Evolutionary conservation across 2,113 vertebrate genomes (phyloP), one percentile per base, ranked within the genome.

Genomic region (Ibidorhyncha struthersii): DNA sequence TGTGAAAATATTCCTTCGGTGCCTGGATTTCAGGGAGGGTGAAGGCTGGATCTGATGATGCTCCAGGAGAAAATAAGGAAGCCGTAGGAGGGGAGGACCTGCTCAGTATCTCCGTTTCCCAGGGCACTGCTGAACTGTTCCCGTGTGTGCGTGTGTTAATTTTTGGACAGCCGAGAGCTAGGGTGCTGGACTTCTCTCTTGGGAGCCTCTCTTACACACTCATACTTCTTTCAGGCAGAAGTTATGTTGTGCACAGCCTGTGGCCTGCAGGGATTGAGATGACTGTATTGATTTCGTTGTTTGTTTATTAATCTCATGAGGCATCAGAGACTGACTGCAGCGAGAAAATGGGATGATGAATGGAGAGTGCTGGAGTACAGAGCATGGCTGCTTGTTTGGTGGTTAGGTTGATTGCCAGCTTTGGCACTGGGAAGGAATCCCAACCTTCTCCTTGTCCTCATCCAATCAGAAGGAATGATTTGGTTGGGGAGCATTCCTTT

Each of bases 231-330:
- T 59, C 84, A 86, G 91, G 83, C 80, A 61, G 30, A 65, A 91
- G 66, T 65, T 76, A 20, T 8, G n/a, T 23, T 77, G 80, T 47
- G 85, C 61, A 45, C 62, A 89, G 93, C 47, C 86, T 34, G 43
- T 71, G 81, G 93, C 95, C 94, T 79, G 87, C 71, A 61, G 96
- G 82, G 92, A 93, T 80, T 2, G 19, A 90, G 96, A 91, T 93
- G 92, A 82, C 70, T 72, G 18, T 92, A 97, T 96, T 90, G 96
- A 95, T 96, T 94, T 52, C 61, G 81, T 82, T 89, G 91, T 85
- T 94, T 95, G 85, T 95, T 96, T 91, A 63, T 91, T 87, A 95
- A 88, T 93, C 92, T 95, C 84, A 29, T 70, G 90, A 95, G 91
- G 96, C 84, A 94, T 91, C 84, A 53, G 82, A 80, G 90, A 41